Evolutionary conservation across 1,140 invertebrate genomes (phyloP).

Genomic region (Drosophila virilis): DNA sequence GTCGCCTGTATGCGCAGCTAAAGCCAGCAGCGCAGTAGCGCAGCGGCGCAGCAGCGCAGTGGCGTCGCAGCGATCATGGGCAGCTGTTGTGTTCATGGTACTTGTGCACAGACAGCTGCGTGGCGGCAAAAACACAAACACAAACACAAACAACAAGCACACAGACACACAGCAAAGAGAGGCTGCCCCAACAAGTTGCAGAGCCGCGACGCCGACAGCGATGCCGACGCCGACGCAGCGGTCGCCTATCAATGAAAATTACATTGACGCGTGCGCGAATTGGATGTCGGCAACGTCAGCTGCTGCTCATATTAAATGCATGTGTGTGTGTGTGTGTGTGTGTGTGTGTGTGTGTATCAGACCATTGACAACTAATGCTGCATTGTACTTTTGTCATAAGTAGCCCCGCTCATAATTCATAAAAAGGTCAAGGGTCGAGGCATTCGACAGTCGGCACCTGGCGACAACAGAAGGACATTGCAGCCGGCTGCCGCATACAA

Average conservation of each 20-base stretch:
- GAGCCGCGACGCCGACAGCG: background rate
- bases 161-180: slow-evolving; percentile 19
- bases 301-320: slow-evolving; percentile 30
- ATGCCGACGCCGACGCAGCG: background rate
- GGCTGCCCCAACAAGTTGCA: slow-evolving; percentile 43
- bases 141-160: slow-evolving; percentile 31
- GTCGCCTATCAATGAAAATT: slow-evolving; percentile 29
- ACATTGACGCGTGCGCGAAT: slow-evolving; percentile 68
- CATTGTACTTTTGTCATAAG: slow-evolving; percentile 61
- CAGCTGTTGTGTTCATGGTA: slow-evolving; percentile 68
- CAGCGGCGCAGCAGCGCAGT: background rate
- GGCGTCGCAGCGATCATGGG: background rate
- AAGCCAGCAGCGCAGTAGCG: background rate
- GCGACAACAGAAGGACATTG: slow-evolving; percentile 35
- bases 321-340: slow-evolving; percentile 38
- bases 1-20: slow-evolving; percentile 22
- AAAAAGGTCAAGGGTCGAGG: slow-evolving; percentile 74
- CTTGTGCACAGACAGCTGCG: slow-evolving; percentile 76
- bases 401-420: slow-evolving; percentile 57
- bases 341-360: slow-evolving; percentile 11
- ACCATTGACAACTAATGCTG: slow-evolving; percentile 48
- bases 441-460: slow-evolving; percentile 44
- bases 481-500: slow-evolving; percentile 53
- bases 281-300: slow-evolving; percentile 42
- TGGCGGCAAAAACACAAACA: slow-evolving; percentile 45